phyloP scores from a whole-genome alignment of 2,888 invertebrate genomes.

The Nematopogon swammerdamellus region DNA sequence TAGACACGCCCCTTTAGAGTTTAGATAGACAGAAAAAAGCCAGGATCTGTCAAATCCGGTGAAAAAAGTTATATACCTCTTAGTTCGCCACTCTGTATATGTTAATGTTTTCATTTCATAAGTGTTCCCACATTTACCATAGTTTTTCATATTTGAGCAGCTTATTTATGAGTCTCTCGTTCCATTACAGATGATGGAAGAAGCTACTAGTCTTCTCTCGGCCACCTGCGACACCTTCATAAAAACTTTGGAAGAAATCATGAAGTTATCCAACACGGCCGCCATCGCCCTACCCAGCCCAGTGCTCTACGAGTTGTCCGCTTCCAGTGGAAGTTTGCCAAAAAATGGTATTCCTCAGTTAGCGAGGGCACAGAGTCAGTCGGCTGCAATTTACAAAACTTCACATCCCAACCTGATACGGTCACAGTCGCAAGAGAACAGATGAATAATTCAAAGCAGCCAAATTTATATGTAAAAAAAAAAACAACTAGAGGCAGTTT shows the following conservation, averaged over 20 bases:
- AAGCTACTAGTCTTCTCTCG: conserved; percentile 68
- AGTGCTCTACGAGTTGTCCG: background rate
- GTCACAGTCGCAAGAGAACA: conserved; percentile 45
- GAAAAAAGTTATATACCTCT: too few species aligned
- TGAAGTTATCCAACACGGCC: conserved; percentile 54
- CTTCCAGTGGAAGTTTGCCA: background rate
- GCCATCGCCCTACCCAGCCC: background rate
- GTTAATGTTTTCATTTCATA: too few species aligned
- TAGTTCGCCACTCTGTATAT: too few species aligned
- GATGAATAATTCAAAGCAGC: conserved; percentile 22
- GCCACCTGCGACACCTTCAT: conserved; percentile 84
- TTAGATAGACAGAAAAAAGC: too few species aligned
- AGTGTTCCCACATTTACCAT: too few species aligned
- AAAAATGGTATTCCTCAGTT: background rate
- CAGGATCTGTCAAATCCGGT: too few species aligned
- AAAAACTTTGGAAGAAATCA: conserved; percentile 75
- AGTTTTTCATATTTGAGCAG: background rate
- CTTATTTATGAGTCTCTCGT: background rate
- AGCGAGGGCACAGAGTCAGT: background rate
- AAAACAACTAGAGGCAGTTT: background rate
- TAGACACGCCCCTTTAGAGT: too few species aligned
- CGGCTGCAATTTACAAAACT: conserved; percentile 18
- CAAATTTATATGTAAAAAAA: background rate
- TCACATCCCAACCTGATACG: conserved; percentile 31
- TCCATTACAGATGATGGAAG: conserved; percentile 62